Evolutionary conservation across 53 echinoderm and acorn worm genomes (phyloP).

Genomic region (Holothuria scabra): DNA sequence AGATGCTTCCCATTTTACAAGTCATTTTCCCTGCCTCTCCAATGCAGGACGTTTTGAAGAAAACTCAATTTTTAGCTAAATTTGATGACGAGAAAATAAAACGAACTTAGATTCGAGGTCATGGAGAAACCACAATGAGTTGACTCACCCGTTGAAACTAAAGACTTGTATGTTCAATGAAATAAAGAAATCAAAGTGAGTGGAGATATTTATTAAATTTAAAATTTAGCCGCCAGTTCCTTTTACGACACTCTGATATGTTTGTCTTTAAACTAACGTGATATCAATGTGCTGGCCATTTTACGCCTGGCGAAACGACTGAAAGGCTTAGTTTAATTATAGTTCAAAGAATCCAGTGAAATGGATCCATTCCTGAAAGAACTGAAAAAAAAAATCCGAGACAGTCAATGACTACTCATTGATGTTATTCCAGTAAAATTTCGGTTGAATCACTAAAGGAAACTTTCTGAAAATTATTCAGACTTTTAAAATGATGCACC

Average conservation of each 20-base stretch:
- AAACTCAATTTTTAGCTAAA: no score
- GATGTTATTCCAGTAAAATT: no score
- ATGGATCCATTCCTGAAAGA: no score
- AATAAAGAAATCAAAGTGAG: conserved; percentile 2
- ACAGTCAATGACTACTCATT: no score
- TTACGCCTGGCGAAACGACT: conserved; percentile 30
- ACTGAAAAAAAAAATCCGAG: no score
- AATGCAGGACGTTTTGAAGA: no score
- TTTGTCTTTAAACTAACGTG: not conserved
- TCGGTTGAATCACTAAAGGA: no score
- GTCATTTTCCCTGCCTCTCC: no score
- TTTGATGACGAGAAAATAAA: no score
- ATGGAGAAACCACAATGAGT: conserved; percentile 9
- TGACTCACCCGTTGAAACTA: conserved; percentile 2
- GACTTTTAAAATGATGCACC: no score
- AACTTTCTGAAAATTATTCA: no score
- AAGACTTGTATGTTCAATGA: not conserved
- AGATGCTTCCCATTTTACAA: no score
- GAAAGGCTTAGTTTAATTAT: conserved; percentile 23
- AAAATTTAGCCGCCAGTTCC: conserved; percentile 1
- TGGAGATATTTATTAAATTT: conserved; percentile 28
- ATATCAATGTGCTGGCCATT: not conserved
- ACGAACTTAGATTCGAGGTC: not conserved
- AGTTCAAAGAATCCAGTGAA: not conserved
- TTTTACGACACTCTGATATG: conserved; percentile 3